Base-by-base conservation (phyloP, 2,888 invertebrate genomes). In the Lacanobia oleracea region DNA sequence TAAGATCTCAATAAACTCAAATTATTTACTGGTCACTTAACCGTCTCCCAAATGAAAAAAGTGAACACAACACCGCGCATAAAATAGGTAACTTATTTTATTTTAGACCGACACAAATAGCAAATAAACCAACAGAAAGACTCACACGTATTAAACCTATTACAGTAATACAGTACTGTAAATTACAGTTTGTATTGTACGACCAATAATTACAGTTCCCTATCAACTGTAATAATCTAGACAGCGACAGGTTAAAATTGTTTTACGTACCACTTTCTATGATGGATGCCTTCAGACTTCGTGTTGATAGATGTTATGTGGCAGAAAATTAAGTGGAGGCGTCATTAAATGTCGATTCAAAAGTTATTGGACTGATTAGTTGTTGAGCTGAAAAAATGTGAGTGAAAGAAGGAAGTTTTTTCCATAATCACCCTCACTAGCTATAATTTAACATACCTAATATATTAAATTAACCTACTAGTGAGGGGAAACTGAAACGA, bases 101-200 rank as follows among this genome's bases (percentile, higher is more conserved):
- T 60, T 72, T 56, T 45, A 48, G 48, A 60, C 48, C 5, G 27
- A 48, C 33, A 10, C 10, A 67, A 69, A 68, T 60, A 71, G 51
- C 56, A 75, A 75, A 81, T 65, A 75, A 62, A 77, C 33, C 4
- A 4, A 67, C 64, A 80, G 50, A 64, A 63, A 80, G 37, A 72
- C 81, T 61, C 62, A 73, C 80, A 66, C 59, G 48, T 45, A 65
- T 62, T 66, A 51, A 37, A 67, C 63, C 72, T 72, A 72, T 77
- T 71, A 72, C 21, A 71, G 45, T 67, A 73, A 74, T 75, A 82
- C 54, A 63, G 77, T 59, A 75, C 57, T 78, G 87, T 87, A 88
- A 90, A 90, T 90, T 88, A 88, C 86, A 87, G 89, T 90, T 88
- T 89, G 88, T 86, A 86, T 85, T 86, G 88, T 88, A 85, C 82